A percentile compares a stretch with the other conserved stretches of the same genome.
Evolutionary conservation across 2,888 invertebrate genomes (phyloP).

Genomic region (Orthosia incerta): DNA sequence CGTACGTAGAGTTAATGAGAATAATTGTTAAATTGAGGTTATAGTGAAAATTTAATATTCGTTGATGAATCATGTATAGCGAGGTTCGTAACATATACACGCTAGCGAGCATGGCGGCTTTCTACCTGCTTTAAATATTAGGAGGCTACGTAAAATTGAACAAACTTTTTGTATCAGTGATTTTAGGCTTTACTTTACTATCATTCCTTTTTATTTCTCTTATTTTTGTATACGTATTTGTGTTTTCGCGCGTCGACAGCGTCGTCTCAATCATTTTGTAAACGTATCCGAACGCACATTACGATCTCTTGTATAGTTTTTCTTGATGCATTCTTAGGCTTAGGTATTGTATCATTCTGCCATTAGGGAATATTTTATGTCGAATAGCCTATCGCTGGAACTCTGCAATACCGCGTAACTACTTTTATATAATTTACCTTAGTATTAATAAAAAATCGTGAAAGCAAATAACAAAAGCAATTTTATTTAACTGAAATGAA

Average conservation of each 20-base stretch:
- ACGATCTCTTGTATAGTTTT: constrained; percentile 77
- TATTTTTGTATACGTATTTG: constrained; percentile 50
- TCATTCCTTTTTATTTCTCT: constrained; percentile 69
- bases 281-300: constrained; percentile 79
- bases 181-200: constrained; percentile 64
- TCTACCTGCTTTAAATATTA: constrained; percentile 60
- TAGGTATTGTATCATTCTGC: constrained; percentile 70
- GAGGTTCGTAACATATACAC: constrained; percentile 72
- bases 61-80: constrained; percentile 84
- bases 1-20: constrained; percentile 84
- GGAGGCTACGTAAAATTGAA: constrained; percentile 47
- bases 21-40: constrained; percentile 88
- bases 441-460: constrained; percentile 5
- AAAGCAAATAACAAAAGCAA: constrained; percentile 21
- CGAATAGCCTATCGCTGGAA: constrained; percentile 57
- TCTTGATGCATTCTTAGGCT: constrained; percentile 68
- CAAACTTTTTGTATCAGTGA: constrained; percentile 41
- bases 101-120: constrained; percentile 67
- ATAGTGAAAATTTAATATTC: constrained; percentile 90
- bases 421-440: background rate
- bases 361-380: constrained; percentile 62
- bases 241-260: constrained; percentile 54
- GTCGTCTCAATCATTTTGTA: constrained; percentile 55
- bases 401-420: constrained; percentile 52
- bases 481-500: constrained; percentile 17